Percentiles rank a stretch among this genome's conserved stretches.
These are phyloP conservation scores for Brachyistius frenatus DNA, from an alignment of 2,113 vertebrate species.

Conservation along the genomic window DNA sequence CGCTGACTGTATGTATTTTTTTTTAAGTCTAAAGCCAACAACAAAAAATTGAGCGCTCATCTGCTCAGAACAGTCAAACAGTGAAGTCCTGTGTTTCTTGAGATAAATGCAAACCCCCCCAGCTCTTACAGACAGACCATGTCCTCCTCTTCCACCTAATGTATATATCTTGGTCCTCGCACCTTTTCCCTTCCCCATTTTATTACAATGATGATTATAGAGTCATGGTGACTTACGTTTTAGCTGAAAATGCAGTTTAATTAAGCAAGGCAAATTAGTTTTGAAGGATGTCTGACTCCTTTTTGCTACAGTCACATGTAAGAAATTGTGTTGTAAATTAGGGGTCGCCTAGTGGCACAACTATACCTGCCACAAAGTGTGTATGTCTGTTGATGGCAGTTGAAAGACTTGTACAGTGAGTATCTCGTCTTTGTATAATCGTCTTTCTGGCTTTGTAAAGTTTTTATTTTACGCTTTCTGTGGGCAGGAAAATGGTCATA, in stretches of 20 bases:
- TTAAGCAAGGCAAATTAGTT: not conserved
- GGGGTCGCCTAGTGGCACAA: not conserved
- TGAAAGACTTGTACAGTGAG: not conserved
- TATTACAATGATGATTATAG: not conserved
- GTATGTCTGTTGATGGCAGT: not conserved
- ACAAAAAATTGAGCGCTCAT: slow-evolving; percentile 44
- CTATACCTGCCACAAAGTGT: not conserved
- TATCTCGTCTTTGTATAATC: not conserved
- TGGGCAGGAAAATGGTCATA: not conserved
- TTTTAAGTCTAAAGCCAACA: slow-evolving; percentile 54
- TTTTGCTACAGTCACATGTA: not conserved
- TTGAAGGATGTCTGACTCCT: not conserved
- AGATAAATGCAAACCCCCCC: slow-evolving; percentile 22
- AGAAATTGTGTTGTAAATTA: not conserved
- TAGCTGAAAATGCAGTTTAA: not conserved
- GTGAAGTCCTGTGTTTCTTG: slow-evolving; percentile 30
- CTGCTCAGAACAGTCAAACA: slow-evolving; percentile 30
- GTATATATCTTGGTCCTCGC: not conserved
- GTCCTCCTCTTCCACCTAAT: slow-evolving; percentile 13
- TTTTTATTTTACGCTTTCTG: not conserved
- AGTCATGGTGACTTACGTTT: not conserved
- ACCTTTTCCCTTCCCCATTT: not conserved
- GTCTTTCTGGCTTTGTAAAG: not conserved
- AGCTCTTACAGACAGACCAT: slow-evolving; percentile 8
- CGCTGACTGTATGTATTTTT: slow-evolving; percentile 71